Percentiles rank a stretch among this genome's conserved stretches.
These are phyloP conservation scores for Brachystomella parvula DNA, from an alignment of 1,140 invertebrate species.

Conservation along the genomic window DNA sequence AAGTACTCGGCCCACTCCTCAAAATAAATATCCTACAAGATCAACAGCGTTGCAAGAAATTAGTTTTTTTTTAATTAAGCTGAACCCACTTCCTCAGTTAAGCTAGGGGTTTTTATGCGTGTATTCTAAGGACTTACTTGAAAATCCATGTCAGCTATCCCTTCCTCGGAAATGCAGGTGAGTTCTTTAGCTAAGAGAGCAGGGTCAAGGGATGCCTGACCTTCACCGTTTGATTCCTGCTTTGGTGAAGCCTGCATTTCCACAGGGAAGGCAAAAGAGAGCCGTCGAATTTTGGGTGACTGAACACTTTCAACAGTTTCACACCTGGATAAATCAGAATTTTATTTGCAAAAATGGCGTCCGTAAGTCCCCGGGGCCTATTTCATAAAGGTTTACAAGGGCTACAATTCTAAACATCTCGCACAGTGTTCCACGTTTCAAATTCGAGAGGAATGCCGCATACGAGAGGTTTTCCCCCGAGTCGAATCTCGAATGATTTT, in stretches of 20 bases:
- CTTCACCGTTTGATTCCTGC: conserved; percentile 27
- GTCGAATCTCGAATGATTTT: no score
- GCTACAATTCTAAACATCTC: no score
- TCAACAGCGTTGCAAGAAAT: neutral
- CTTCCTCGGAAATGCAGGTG: conserved; percentile 79
- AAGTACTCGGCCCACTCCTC: conserved; percentile 68
- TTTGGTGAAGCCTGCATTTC: conserved; percentile 35
- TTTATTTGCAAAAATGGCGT: no score
- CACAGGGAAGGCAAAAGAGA: conserved; percentile 35
- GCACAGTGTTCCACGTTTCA: no score
- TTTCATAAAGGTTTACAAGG: no score
- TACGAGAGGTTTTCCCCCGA: no score
- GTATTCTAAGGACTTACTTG: conserved; percentile 39
- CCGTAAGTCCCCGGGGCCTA: no score
- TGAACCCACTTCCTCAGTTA: neutral
- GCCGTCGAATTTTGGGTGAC: conserved; percentile 29
- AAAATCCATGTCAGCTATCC: conserved; percentile 72
- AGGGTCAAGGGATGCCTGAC: conserved; percentile 25
- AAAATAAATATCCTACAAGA: conserved; percentile 58
- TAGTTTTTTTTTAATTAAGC: neutral
- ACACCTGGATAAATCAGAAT: conserved; percentile 19
- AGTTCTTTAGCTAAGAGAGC: conserved; percentile 49
- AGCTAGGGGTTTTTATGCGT: no score
- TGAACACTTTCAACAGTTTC: conserved; percentile 33
- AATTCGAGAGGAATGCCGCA: no score